phyloP scores from a whole-genome alignment of 2,797 vertebrate genomes.

The Sphenopsis melanotis region DNA sequence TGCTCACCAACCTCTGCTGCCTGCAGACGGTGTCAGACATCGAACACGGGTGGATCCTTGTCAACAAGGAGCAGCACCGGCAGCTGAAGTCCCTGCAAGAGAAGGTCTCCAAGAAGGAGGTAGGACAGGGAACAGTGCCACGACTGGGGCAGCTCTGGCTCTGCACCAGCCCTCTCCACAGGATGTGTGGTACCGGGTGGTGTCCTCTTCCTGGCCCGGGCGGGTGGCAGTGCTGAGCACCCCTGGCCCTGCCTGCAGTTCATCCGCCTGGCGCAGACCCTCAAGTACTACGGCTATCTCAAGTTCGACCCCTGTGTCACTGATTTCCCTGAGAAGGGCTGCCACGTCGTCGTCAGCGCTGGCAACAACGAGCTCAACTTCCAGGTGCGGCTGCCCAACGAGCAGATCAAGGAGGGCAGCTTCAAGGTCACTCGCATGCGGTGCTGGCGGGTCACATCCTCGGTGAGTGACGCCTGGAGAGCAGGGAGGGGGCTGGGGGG shows the following conservation, averaged over 20 bases:
- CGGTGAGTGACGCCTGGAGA: conserved; percentile 78
- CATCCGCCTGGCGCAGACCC: conserved; percentile 91
- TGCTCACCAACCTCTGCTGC: background rate
- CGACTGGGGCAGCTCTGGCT: background rate
- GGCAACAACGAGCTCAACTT: conserved; percentile 99
- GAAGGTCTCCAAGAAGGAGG: conserved; percentile 98
- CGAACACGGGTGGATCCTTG: conserved; percentile 93
- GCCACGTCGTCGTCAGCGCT: conserved; percentile 92
- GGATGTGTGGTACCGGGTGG: fast-evolving
- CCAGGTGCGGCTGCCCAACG: conserved; percentile 92
- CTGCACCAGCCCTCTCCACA: fast-evolving
- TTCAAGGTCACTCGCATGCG: conserved; percentile 99
- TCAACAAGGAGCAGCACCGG: conserved; percentile 95
- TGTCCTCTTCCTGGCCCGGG: background rate
- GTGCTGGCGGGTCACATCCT: conserved; percentile 97
- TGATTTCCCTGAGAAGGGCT: conserved; percentile 96
- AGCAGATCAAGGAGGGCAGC: conserved; percentile 96
- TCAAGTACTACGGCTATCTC: conserved; percentile 95
- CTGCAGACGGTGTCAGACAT: conserved; percentile 92
- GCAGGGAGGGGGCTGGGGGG: background rate
- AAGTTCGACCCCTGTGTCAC: conserved; percentile 96
- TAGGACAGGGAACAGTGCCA: conserved; percentile 22
- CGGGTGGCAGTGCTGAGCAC: background rate
- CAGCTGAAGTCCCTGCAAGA: conserved; percentile 98
- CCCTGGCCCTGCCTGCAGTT: conserved; percentile 74